Base-by-base conservation (phyloP, 1,140 invertebrate genomes). In the Druon quercuslanigerum region DNA sequence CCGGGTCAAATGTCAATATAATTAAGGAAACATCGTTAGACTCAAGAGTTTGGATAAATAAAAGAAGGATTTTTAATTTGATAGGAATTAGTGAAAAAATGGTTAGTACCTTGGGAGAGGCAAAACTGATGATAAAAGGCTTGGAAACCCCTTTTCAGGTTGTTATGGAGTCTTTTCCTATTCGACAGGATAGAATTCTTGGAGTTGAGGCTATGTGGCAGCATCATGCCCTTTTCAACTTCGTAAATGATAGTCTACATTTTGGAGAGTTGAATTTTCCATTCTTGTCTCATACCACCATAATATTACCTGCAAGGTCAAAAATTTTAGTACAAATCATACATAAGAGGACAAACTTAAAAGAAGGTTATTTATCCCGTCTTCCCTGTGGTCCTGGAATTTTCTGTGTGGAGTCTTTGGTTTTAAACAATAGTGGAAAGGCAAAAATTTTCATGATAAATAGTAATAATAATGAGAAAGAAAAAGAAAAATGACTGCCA, bases 121-220 rank as follows among this genome's bases (percentile, higher is more conserved):
- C 3, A 25, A 25, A 25, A 3, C 3, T 25, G 20, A 25, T 25
- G 20, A 25, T 25, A 25, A 25, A 25, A 25, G 20, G 20, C 20
- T 25, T 25, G 20, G 20, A 25, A 3, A 25, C 50, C 6, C 5
- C 51, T 5, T 74, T 74, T 17, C 73, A 74, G 6, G 14, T 74
- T 8, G 73, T 74, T 33, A 2, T 16, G 16, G n/a, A 74, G 3
- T n/a, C 40, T 17, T 74, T 74, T 40, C 73, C 73, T 2, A 56
- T 74, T 50, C 6, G 20, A 0, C 14, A 54, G 9, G 33, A 46
- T 0, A 54, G 73, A 13, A 74, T 74, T 56, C 6, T 74, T 11
- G 73, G 73, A 2, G 46, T 25, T 13, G 3, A 19, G 0, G 57
- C 60, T 60, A 50, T 25, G 20, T 2, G 20, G 20, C 20, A 25